Percentiles rank a stretch among this genome's conserved stretches.
Evolutionary conservation across 2,113 vertebrate species (phyloP).

Genomic region (Mesoclemmys tuberculata): DNA sequence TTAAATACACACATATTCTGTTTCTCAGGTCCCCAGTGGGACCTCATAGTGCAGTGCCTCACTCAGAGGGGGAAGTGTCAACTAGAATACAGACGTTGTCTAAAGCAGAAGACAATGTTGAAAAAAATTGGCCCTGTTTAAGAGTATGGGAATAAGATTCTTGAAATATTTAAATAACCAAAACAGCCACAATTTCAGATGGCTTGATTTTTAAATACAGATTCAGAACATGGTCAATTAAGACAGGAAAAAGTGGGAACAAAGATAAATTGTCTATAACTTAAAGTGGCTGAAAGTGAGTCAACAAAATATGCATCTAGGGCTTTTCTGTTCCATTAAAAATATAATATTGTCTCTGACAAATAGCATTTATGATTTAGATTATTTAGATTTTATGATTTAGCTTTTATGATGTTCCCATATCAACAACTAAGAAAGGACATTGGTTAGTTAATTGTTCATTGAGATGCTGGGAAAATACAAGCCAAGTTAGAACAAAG

Average conservation of each 20-base stretch:
- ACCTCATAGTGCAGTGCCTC: neutral
- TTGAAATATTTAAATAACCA: neutral
- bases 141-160: neutral
- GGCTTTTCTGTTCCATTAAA: slow-evolving; percentile 30
- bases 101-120: neutral
- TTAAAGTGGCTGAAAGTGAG: slow-evolving; percentile 65
- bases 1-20: neutral
- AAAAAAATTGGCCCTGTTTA: neutral
- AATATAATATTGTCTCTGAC: neutral
- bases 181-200: slow-evolving; percentile 14
- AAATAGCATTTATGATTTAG: slow-evolving; percentile 2
- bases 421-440: slow-evolving; percentile 50
- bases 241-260: neutral
- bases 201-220: slow-evolving; percentile 12
- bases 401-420: slow-evolving; percentile 49
- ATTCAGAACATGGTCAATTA: neutral
- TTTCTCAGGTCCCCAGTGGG: neutral
- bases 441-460: neutral
- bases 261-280: slow-evolving; percentile 36
- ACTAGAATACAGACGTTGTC: slow-evolving; percentile 7
- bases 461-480: slow-evolving; percentile 20
- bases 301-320: slow-evolving; percentile 55
- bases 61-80: neutral
- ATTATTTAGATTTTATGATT: no score
- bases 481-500: neutral